These are phyloP conservation scores for Coilia nasus DNA, from an alignment of 2,797 vertebrate species.

Conservation along the genomic window DNA sequence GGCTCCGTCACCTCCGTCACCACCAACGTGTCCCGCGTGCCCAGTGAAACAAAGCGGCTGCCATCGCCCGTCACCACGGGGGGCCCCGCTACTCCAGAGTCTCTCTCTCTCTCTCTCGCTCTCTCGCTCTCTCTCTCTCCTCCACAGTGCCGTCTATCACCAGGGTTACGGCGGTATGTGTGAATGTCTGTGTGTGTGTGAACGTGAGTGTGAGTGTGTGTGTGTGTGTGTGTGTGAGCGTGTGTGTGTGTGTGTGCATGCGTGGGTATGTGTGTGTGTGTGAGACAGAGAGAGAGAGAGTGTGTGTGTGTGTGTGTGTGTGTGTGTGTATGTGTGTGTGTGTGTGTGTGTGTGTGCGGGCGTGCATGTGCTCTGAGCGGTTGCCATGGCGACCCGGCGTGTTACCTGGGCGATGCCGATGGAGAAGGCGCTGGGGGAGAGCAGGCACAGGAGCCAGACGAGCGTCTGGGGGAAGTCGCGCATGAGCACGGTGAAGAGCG, in stretches of 20 bases:
- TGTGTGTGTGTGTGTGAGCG: no score
- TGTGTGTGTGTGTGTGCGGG: neutral
- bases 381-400: neutral
- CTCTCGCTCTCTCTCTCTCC: neutral
- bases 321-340: neutral
- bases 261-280: no score
- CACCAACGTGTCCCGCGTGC: neutral
- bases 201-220: neutral
- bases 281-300: no score
- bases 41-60: neutral
- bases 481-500: slow-evolving; percentile 87
- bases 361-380: neutral
- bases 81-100: neutral
- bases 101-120: no score
- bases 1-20: neutral
- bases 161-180: neutral
- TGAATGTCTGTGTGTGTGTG: neutral
- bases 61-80: neutral
- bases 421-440: slow-evolving; percentile 93
- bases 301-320: no score
- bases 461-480: slow-evolving; percentile 88
- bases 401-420: slow-evolving; percentile 90
- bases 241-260: neutral
- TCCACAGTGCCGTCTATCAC: neutral
- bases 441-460: slow-evolving; percentile 90